Evolutionary conservation across 2,797 vertebrate species (phyloP), one percentile per base, ranked within the genome.

Genomic region (Podargus strigoides): DNA sequence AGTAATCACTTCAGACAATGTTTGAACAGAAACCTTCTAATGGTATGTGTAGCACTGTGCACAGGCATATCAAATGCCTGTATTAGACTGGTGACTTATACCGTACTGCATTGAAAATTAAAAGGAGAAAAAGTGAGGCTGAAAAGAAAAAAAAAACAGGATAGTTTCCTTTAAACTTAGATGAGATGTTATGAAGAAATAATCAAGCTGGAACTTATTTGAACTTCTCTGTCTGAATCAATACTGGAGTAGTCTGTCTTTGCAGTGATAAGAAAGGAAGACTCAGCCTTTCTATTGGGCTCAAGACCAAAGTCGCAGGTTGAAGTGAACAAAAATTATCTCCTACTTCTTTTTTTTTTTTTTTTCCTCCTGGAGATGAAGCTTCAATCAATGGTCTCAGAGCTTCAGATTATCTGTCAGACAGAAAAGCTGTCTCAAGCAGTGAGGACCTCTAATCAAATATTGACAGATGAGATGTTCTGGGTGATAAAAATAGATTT

Each of bases 381-480:
- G 62, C 30, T 93, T 94, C 90, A 95, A 30, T 93, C 78, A 32
- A 95, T 94, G 90, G 58, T 83, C 77, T 95, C 87, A 85, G 95
- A 95, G 74, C 64, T 91, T 75, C 89, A 92, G 82, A 96, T 97
- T 97, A 97, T 97, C 94, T 97, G 89, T 93, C 90, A 97, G 94
- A 95, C 34, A 95, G 79, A 92, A 97, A 97, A 97, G 74, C 88
- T 96, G 93, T 96, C 89, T 93, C 79, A 92, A 60, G 76, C 84
- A 96, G 85, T 14, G 2, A 89, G 74, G 95, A 60, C 72, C 75
- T 96, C 91, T 97, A 97, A 97, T 97, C 96, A 97, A 97, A 97
- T 98, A 98, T 97, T 97, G 96, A 95, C 97, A 97, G 92, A 72
- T 96, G 86, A 97, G 93, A 94, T 97, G 81, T 93, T 96, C 63